Conservation (phyloP, 92 coral and sea anemone species). For the Zoanthus sociatus region DNA sequence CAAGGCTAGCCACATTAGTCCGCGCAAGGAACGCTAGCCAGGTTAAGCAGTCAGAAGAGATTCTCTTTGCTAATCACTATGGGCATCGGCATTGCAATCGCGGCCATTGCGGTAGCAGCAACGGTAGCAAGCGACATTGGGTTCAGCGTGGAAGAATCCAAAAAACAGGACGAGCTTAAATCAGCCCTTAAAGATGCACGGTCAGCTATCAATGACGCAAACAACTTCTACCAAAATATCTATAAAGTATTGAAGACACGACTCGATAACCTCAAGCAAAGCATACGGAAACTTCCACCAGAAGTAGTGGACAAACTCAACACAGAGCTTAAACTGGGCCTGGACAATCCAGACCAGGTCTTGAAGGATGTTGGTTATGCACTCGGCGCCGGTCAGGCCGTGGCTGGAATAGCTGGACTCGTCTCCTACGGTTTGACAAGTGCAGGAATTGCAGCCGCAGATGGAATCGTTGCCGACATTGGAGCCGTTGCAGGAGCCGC, state of each 20-base stretch:
- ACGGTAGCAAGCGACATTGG: slow-evolving; percentile 59
- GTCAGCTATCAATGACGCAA: slow-evolving; percentile 67
- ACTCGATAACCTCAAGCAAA: slow-evolving; percentile 72
- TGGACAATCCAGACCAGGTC: slow-evolving; percentile 63
- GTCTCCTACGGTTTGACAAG: slow-evolving; percentile 62
- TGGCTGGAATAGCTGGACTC: slow-evolving; percentile 55
- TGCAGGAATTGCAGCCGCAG: slow-evolving; percentile 72
- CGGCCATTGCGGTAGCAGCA: slow-evolving; percentile 65
- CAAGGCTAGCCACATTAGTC: background rate
- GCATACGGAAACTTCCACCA: slow-evolving; percentile 72
- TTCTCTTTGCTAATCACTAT: slow-evolving; percentile 38
- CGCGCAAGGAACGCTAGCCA: background rate
- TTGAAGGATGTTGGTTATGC: slow-evolving; percentile 57
- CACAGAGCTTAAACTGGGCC: slow-evolving; percentile 54
- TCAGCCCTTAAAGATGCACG: slow-evolving; percentile 57
- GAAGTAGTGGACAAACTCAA: slow-evolving; percentile 69
- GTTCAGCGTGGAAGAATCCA: slow-evolving; percentile 59
- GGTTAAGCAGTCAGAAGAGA: background rate
- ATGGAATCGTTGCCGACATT: slow-evolving; percentile 65
- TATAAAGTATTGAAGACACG: slow-evolving; percentile 75
- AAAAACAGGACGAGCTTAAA: slow-evolving; percentile 60
- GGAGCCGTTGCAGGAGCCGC: slow-evolving; percentile 71
- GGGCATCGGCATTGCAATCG: slow-evolving; percentile 67
- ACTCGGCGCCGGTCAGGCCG: slow-evolving; percentile 46
- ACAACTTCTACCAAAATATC: slow-evolving; percentile 66